Conservation (phyloP, 2,888 invertebrate genomes). For the Muschampia plurimacula region DNA sequence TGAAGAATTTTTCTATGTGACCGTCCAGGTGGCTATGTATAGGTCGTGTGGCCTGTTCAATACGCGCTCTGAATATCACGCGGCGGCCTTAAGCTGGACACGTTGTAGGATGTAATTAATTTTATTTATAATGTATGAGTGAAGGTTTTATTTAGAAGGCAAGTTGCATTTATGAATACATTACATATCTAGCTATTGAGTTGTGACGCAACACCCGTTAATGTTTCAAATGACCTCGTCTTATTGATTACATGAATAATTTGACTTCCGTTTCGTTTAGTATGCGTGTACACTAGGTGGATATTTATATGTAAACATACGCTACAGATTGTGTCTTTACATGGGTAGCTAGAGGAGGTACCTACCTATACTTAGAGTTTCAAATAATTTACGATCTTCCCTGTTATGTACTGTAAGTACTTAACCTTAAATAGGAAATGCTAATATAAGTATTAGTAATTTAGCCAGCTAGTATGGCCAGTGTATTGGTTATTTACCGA, state of each 20-base stretch:
- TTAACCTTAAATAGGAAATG: too few species aligned
- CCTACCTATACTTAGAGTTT: not conserved
- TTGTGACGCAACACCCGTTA: conserved; percentile 38
- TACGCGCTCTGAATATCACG: conserved; percentile 67
- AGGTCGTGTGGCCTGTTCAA: conserved; percentile 73
- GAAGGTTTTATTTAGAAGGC: conserved; percentile 64
- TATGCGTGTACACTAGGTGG: conserved; percentile 5
- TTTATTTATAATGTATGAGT: conserved; percentile 52
- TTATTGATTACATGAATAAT: conserved; percentile 28
- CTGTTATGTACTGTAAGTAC: too few species aligned
- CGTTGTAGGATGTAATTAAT: conserved; percentile 67
- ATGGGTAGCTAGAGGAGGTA: not conserved
- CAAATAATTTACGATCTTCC: not conserved
- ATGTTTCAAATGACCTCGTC: conserved; percentile 39
- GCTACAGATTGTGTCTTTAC: not conserved
- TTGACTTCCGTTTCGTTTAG: conserved; percentile 17
- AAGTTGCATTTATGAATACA: conserved; percentile 42
- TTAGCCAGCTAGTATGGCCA: too few species aligned
- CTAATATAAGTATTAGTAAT: too few species aligned
- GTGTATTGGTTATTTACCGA: too few species aligned
- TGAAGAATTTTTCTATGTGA: conserved; percentile 86
- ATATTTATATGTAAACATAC: conserved; percentile 4
- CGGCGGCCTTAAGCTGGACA: conserved; percentile 69
- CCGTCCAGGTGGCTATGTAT: conserved; percentile 85
- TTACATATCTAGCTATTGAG: conserved; percentile 33